Percentiles rank a stretch among this genome's conserved stretches.
These are phyloP conservation scores for Pluvianellus socialis DNA, from an alignment of 2,113 vertebrate species.

Conservation along the genomic window DNA sequence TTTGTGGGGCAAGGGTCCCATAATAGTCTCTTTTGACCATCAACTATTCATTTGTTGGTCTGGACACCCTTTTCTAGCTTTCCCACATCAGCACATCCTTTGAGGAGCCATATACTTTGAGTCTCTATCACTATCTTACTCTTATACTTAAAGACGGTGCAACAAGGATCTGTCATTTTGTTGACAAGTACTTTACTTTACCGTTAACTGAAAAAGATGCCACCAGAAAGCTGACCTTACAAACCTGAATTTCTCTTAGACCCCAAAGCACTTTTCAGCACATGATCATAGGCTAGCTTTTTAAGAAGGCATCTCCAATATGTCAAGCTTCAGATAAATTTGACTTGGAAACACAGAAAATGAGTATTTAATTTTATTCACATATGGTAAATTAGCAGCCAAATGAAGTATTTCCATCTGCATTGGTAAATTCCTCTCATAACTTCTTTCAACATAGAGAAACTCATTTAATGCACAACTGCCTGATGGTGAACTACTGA, in stretches of 20 bases:
- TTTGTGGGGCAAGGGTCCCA: neutral
- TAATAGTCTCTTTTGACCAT: neutral
- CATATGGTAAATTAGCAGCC: neutral
- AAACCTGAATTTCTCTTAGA: neutral
- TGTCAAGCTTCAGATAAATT: neutral
- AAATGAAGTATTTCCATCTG: neutral
- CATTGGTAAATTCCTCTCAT: neutral
- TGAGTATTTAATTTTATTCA: neutral
- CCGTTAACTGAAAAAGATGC: neutral
- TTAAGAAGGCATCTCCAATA: neutral
- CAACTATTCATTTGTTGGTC: accelerated
- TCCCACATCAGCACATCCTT: neutral
- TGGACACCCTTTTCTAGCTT: neutral
- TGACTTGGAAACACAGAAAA: neutral
- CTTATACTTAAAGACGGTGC: neutral
- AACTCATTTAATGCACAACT: neutral
- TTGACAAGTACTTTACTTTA: neutral
- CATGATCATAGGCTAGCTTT: neutral
- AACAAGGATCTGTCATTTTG: neutral
- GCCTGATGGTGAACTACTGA: neutral
- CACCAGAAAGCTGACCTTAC: neutral
- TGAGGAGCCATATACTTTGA: neutral
- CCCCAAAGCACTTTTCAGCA: neutral
- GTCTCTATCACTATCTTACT: neutral
- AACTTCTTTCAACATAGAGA: neutral